Percentiles rank a stretch among this genome's conserved stretches.
Conservation (phyloP, 2,888 invertebrate species). For the Chloroclystis v-ata region DNA sequence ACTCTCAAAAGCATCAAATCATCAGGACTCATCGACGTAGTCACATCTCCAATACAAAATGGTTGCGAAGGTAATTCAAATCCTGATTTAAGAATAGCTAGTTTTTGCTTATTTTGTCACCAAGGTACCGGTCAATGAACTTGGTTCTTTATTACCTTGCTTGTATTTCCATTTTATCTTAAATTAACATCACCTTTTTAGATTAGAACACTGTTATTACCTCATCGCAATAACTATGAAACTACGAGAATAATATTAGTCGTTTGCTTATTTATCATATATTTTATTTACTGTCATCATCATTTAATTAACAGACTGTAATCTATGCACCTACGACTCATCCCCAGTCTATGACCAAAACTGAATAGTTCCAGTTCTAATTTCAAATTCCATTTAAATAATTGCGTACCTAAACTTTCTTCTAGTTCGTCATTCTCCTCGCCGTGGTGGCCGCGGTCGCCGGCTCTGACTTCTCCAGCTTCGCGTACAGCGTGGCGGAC, state of each 20-base stretch:
- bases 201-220: background rate
- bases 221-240: background rate
- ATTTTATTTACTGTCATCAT: no score
- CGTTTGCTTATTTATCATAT: no score
- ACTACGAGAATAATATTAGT: no score
- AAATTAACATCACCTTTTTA: conserved; percentile 1
- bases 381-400: no score
- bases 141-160: conserved; percentile 22
- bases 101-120: conserved; percentile 15
- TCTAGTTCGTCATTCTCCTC: conserved; percentile 55
- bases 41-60: conserved; percentile 53
- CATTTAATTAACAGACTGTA: no score
- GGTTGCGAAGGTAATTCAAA: conserved; percentile 61
- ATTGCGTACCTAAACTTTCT: conserved; percentile 13
- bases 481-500: conserved; percentile 77
- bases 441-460: conserved; percentile 45
- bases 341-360: no score
- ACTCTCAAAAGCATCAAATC: conserved; percentile 47
- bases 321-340: no score
- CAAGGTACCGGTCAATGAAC: conserved; percentile 20
- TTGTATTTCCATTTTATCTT: conserved; percentile 1
- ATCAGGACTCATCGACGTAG: conserved; percentile 50
- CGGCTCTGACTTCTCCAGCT: conserved; percentile 57
- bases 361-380: background rate
- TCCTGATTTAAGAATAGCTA: conserved; percentile 1